phyloP scores from a whole-genome alignment of 2,113 vertebrate genomes.

The Toxotes jaculatrix region DNA sequence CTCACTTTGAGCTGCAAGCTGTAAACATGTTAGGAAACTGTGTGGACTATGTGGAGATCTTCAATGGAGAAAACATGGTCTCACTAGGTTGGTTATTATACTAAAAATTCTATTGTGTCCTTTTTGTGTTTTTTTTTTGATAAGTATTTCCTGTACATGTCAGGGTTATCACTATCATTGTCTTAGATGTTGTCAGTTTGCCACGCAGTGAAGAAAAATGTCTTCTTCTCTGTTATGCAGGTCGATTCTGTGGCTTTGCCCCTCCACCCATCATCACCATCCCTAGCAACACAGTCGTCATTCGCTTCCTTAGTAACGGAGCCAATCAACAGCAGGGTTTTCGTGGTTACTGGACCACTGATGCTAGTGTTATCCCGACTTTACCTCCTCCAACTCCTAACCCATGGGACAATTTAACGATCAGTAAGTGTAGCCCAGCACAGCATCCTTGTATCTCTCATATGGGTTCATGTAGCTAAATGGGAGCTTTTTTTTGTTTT shows the following conservation, averaged over 20 bases:
- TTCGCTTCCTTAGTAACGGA: constrained; percentile 82
- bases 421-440: constrained; percentile 66
- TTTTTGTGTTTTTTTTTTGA: not conserved
- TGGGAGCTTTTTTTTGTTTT: not conserved
- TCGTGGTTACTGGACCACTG: constrained; percentile 83
- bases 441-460: not conserved
- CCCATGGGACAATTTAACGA: constrained; percentile 78
- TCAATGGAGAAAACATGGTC: constrained; percentile 65
- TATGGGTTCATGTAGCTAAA: not conserved
- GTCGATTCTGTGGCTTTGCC: constrained; percentile 78
- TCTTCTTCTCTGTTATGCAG: constrained; percentile 56
- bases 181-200: not conserved
- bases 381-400: constrained; percentile 67
- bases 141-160: not conserved
- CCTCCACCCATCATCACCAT: constrained; percentile 62
- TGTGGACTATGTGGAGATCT: constrained; percentile 83
- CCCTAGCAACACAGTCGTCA: constrained; percentile 58
- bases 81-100: constrained; percentile 63
- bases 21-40: constrained; percentile 73
- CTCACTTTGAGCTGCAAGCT: constrained; percentile 81
- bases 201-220: not conserved
- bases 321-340: constrained; percentile 79
- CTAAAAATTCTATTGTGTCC: not conserved
- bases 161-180: not conserved
- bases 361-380: constrained; percentile 69